Evolutionary conservation across 2,113 vertebrate genomes (phyloP).

Genomic region (Aegotheles bennettii): DNA sequence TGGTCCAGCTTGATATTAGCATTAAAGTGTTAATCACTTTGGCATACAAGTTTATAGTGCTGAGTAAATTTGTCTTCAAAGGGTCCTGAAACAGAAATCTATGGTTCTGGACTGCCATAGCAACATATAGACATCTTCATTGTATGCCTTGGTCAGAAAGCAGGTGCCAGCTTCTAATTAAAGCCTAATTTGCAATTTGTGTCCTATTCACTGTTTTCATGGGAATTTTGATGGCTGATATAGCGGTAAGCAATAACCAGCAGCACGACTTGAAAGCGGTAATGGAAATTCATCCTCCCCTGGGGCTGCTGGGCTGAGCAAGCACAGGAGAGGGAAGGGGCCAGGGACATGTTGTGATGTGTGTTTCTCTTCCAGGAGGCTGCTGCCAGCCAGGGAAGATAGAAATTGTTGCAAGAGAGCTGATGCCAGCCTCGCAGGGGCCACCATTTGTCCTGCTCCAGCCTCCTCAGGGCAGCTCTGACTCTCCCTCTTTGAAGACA

Average conservation of each 20-base stretch:
- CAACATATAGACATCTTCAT: conserved; percentile 53
- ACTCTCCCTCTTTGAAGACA: neutral
- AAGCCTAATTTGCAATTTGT: conserved; percentile 66
- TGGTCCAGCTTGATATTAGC: conserved; percentile 60
- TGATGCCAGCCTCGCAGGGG: neutral
- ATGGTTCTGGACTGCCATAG: conserved; percentile 41
- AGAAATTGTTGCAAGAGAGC: neutral
- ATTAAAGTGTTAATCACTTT: conserved; percentile 61
- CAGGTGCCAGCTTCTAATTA: conserved; percentile 65
- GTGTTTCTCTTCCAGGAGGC: neutral
- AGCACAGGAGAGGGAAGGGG: neutral
- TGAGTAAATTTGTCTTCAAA: conserved; percentile 58
- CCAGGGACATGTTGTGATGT: neutral
- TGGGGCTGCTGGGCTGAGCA: neutral
- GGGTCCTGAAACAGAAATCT: conserved; percentile 33
- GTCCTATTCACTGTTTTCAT: conserved; percentile 30
- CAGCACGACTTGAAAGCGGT: neutral
- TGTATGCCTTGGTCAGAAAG: conserved; percentile 44
- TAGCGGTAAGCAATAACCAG: neutral
- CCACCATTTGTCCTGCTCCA: neutral
- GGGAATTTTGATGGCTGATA: conserved; percentile 49
- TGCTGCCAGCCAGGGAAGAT: neutral
- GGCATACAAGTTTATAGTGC: conserved; percentile 40
- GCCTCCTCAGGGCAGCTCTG: neutral
- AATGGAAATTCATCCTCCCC: conserved; percentile 32